These are phyloP conservation scores for Anthophora plumipes DNA, from an alignment of 2,888 invertebrate genomes.

Conservation along the genomic window DNA sequence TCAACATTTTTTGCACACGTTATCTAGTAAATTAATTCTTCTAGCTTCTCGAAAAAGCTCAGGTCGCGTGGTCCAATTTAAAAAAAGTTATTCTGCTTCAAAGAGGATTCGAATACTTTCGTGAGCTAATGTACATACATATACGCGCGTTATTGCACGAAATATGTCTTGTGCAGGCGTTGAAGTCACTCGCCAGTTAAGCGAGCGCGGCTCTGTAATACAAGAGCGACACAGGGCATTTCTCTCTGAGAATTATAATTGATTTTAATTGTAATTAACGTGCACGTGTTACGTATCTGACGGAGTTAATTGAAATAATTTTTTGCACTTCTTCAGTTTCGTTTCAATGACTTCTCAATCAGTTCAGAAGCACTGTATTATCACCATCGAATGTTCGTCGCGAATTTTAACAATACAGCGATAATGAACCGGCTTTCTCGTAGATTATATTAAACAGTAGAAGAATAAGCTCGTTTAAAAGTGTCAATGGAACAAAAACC, in stretches of 20 bases:
- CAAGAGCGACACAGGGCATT: neutral
- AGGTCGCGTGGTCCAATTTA: too few relatives aligned
- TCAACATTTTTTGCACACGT: too few relatives aligned
- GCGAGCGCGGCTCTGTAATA: neutral
- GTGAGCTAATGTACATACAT: too few relatives aligned
- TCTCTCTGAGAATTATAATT: neutral
- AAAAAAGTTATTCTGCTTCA: too few relatives aligned
- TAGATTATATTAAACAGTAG: conserved; percentile 23
- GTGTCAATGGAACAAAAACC: neutral
- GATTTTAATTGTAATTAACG: neutral
- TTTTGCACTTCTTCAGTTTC: neutral
- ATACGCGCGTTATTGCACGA: too few relatives aligned
- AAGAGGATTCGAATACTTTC: too few relatives aligned
- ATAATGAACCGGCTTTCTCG: conserved; percentile 28
- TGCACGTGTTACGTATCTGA: neutral
- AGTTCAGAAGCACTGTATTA: neutral
- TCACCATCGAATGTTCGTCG: neutral
- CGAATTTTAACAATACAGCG: conserved; percentile 32
- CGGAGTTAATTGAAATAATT: neutral
- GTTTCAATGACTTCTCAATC: too few relatives aligned
- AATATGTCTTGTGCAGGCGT: neutral
- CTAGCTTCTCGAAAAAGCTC: too few relatives aligned
- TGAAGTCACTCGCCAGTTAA: neutral
- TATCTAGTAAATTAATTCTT: too few relatives aligned
- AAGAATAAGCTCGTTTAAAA: neutral